phyloP scores from a whole-genome alignment of 2,888 invertebrate genomes.

The Coenonympha glycerion region DNA sequence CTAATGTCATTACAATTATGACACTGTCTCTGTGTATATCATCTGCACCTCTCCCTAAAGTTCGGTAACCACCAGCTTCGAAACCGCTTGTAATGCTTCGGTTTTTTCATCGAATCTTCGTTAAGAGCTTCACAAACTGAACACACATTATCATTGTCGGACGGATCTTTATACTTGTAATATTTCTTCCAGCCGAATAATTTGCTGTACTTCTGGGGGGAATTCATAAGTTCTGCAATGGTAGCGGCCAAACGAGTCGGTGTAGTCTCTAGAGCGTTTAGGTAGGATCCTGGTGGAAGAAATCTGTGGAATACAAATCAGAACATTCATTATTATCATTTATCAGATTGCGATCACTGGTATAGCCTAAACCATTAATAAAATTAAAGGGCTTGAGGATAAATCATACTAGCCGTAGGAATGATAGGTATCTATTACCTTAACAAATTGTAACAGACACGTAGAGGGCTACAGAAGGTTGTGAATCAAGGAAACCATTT shows the following conservation, averaged over 20 bases:
- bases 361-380: too few species aligned
- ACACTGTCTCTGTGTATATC: constrained; percentile 5
- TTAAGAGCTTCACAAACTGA: constrained; percentile 50
- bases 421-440: too few species aligned
- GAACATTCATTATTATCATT: too few species aligned
- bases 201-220: constrained; percentile 39
- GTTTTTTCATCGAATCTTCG: constrained; percentile 32
- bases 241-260: constrained; percentile 39
- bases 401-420: too few species aligned
- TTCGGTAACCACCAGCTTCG: constrained; percentile 54
- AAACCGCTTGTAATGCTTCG: constrained; percentile 41
- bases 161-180: constrained; percentile 42
- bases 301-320: constrained; percentile 43
- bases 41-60: constrained; percentile 31
- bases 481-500: too few species aligned
- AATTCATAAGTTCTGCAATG: constrained; percentile 41
- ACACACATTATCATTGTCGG: constrained; percentile 43
- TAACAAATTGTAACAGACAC: too few species aligned
- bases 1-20: neutral
- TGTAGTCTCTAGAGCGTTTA: constrained; percentile 40
- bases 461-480: too few species aligned
- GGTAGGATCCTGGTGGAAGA: constrained; percentile 58
- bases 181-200: constrained; percentile 51
- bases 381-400: too few species aligned
- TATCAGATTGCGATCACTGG: too few species aligned